These are phyloP conservation scores for Nerophis ophidion DNA, from an alignment of 2,113 vertebrate genomes.

Conservation along the genomic window DNA sequence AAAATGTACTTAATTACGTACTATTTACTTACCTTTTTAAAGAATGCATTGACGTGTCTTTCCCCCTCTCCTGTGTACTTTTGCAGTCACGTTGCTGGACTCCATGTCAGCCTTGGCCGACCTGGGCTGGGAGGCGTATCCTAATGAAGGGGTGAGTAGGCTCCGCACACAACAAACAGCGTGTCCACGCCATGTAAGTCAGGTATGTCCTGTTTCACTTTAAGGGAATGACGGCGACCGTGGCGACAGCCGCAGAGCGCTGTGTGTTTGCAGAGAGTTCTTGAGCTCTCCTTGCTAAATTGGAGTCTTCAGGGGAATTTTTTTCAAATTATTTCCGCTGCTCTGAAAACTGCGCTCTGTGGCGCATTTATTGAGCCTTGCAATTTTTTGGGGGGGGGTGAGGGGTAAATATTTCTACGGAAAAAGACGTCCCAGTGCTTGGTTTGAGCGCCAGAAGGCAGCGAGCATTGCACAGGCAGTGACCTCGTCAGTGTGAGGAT, in stretches of 20 bases:
- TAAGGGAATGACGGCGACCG: slow-evolving; percentile 6
- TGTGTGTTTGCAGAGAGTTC: slow-evolving; percentile 47
- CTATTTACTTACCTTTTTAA: background rate
- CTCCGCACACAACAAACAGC: slow-evolving; percentile 2
- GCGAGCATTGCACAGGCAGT: no score
- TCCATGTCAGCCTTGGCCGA: slow-evolving; percentile 80
- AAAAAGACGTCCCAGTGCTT: slow-evolving; percentile 5
- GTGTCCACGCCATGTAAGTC: slow-evolving; percentile 4
- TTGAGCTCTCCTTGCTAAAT: slow-evolving; percentile 51
- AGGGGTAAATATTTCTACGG: slow-evolving; percentile 40
- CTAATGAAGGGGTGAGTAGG: slow-evolving; percentile 77
- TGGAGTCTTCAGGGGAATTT: slow-evolving; percentile 55
- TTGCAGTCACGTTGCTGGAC: slow-evolving; percentile 78
- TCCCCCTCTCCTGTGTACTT: slow-evolving; percentile 24
- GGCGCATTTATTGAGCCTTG: slow-evolving; percentile 32
- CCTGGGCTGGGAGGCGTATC: slow-evolving; percentile 80
- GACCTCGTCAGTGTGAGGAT: no score
- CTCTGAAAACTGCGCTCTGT: slow-evolving; percentile 38
- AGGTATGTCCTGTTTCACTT: slow-evolving; percentile 34
- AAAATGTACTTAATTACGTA: no score
- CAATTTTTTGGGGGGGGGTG: slow-evolving; percentile 27
- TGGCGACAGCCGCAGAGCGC: slow-evolving; percentile 19
- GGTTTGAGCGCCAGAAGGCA: no score
- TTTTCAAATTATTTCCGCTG: slow-evolving; percentile 64
- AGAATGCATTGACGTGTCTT: slow-evolving; percentile 18